These are phyloP conservation scores for Macaca nemestrina DNA, from an alignment of 2,113 vertebrate species.

Conservation along the genomic window DNA sequence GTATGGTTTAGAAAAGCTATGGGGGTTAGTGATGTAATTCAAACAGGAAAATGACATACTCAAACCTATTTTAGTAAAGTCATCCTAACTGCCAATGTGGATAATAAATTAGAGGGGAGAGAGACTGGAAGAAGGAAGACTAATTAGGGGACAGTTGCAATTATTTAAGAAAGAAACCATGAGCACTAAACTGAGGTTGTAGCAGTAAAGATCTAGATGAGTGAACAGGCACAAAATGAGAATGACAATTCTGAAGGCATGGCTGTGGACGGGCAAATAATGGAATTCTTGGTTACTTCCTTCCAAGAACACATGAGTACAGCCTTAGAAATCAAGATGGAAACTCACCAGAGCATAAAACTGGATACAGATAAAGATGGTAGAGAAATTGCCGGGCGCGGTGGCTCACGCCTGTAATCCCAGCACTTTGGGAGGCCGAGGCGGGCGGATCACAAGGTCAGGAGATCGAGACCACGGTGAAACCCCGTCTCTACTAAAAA, in stretches of 20 bases:
- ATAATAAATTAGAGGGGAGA: neutral
- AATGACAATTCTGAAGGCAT: neutral
- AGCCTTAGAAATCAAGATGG: neutral
- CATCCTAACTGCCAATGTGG: neutral
- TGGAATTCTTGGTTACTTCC: neutral
- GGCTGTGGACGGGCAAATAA: neutral
- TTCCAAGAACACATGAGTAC: neutral
- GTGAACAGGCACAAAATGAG: neutral
- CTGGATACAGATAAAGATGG: neutral
- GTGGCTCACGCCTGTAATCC: no score
- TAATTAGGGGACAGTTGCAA: neutral
- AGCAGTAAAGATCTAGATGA: neutral
- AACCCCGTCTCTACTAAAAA: no score
- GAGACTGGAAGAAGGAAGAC: neutral
- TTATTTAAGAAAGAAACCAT: neutral
- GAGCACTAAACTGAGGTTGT: neutral
- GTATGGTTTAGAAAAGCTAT: neutral
- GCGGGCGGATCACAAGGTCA: no score
- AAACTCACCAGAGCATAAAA: neutral
- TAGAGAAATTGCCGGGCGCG: neutral
- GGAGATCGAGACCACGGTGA: no score
- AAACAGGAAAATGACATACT: neutral
- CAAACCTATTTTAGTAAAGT: neutral
- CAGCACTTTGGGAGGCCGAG: no score
- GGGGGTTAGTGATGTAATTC: neutral